Conservation (phyloP, 2,888 invertebrate genomes). For the Melanchra persicariae region DNA sequence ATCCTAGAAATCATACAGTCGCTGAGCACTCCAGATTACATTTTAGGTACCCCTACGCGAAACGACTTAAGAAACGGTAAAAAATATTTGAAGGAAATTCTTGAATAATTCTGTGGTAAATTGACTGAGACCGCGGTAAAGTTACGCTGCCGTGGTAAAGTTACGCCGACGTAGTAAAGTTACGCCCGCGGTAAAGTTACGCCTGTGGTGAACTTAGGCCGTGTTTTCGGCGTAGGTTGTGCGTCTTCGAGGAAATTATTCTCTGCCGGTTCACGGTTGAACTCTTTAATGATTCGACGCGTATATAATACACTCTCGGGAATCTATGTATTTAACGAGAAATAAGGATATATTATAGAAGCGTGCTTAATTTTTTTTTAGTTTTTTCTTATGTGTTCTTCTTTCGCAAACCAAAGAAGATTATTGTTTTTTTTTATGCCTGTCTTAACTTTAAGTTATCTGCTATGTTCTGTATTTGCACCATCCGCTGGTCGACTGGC, state of each 20-base stretch:
- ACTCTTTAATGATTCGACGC: slow-evolving; percentile 17
- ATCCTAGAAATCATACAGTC: slow-evolving; percentile 34
- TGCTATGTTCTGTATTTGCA: too few relatives aligned
- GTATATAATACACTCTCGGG: neutral
- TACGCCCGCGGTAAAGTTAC: slow-evolving; percentile 10
- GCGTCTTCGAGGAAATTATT: slow-evolving; percentile 33
- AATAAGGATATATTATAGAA: neutral
- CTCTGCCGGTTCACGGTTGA: slow-evolving; percentile 21
- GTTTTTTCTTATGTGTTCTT: too few relatives aligned
- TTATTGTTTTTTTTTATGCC: neutral
- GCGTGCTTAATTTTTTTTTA: neutral
- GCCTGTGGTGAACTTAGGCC: slow-evolving; percentile 18
- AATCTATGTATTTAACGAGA: neutral
- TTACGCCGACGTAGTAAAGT: slow-evolving; percentile 15
- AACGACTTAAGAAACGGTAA: neutral
- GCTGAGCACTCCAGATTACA: slow-evolving; percentile 27
- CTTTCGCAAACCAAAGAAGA: neutral
- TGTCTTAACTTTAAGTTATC: neutral
- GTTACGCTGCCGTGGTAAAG: slow-evolving; percentile 12
- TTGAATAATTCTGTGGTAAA: slow-evolving; percentile 36
- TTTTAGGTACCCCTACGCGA: neutral
- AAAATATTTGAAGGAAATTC: slow-evolving; percentile 28
- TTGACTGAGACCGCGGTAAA: slow-evolving; percentile 22
- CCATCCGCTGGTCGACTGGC: too few relatives aligned
- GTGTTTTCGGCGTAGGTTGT: slow-evolving; percentile 25